Base-by-base conservation (phyloP, 2,888 invertebrate genomes). In the Monopis laevigella region DNA sequence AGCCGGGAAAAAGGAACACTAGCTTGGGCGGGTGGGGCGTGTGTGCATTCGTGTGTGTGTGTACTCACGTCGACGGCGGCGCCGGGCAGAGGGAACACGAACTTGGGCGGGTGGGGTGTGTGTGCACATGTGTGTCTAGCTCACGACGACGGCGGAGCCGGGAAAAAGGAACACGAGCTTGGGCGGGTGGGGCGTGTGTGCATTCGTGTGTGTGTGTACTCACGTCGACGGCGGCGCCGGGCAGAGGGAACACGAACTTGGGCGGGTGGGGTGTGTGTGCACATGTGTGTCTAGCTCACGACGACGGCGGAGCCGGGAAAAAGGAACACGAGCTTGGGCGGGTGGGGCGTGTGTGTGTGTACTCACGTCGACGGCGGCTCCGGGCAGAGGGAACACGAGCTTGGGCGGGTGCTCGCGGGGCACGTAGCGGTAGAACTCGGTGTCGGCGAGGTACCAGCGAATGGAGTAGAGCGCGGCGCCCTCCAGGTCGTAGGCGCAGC, bases 361-460 rank as follows among this genome's bases (percentile, higher is more conserved):
- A 84, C 88, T 88, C 58, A 90, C 90, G 60, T 91, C 89, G 13
- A 90, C 88, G 39, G 85, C 83, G 13, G 90, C 84, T 38, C 87
- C 88, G 0, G 86, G 84, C 41, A 88, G 64, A 0, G 86, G 81
- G 53, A 89, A 90, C 21, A 86, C 87, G 65, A 86, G 82, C 3
- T 86, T 86, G 0, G 88, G 86, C 0, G 89, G 89, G 56, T 84
- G 82, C 54, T 89, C 88, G 43, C 88, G 83, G 3, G 90, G 90
- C 45, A 88, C 86, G 58, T 82, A 90, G 54, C 89, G 82, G 71
- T 89, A 91, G 78, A 91, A 90, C 70, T 91, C 90, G 4, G 84
- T 83, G 48, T 86, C 85, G 2, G 86, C 86, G 44, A 87, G 82
- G 67, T 89, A 90, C 90, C 90, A 91, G 58, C 86, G 85, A 54